Evolutionary conservation across 2,888 invertebrate genomes (phyloP).

Genomic region (Yponomeuta plumbellus): DNA sequence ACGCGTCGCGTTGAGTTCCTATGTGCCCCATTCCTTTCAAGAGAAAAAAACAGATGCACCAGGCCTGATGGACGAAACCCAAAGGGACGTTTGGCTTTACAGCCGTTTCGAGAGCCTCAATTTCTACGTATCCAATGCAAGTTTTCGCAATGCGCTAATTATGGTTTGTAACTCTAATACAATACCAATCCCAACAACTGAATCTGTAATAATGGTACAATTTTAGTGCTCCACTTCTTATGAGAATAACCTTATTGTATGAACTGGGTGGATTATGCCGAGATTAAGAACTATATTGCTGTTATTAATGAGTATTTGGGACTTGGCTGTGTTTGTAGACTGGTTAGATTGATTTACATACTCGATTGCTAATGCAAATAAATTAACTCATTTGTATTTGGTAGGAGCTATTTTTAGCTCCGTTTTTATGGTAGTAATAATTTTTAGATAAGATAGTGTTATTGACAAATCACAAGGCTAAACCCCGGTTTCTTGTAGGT

Average conservation of each 20-base stretch:
- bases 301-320: not conserved
- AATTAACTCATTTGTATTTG: not conserved
- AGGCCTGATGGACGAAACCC: too few species aligned
- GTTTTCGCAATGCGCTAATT: conserved; percentile 29
- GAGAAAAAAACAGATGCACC: too few species aligned
- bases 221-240: conserved; percentile 26
- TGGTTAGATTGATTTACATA: not conserved
- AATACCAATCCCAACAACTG: conserved; percentile 24
- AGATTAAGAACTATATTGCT: conserved; percentile 4
- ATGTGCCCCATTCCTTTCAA: too few species aligned
- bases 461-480: too few species aligned
- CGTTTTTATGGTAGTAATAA: too few species aligned
- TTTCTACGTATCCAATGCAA: conserved; percentile 5
- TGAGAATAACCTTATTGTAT: conserved; percentile 29
- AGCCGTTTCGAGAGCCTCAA: conserved; percentile 10
- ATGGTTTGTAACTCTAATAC: conserved; percentile 22
- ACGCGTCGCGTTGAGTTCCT: too few species aligned
- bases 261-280: not conserved
- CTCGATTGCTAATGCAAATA: not conserved
- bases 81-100: conserved; percentile 18
- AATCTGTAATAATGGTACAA: conserved; percentile 20
- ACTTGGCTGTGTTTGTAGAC: too few species aligned
- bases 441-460: too few species aligned
- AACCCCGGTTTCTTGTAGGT: too few species aligned
- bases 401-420: too few species aligned